These are phyloP conservation scores for Hermodice carunculata DNA, from an alignment of 2,888 invertebrate species.

Conservation along the genomic window DNA sequence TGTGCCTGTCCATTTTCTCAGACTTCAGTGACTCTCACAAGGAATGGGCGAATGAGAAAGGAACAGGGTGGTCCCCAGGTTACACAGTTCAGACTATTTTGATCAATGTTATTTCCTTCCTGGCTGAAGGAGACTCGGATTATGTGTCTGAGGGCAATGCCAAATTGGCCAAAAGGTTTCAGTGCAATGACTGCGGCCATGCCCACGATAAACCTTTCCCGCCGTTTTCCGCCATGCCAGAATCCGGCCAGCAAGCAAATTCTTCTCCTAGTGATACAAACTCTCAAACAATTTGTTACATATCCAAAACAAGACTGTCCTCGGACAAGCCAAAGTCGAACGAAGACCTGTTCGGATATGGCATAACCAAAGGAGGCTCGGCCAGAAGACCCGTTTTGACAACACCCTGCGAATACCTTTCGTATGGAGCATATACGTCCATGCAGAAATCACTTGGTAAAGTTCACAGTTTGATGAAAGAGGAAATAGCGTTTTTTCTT, in stretches of 20 bases:
- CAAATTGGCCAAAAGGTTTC: conserved; percentile 49
- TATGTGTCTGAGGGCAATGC: conserved; percentile 42
- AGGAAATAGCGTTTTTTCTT: conserved; percentile 53
- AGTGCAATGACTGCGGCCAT: conserved; percentile 57
- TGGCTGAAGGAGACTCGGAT: conserved; percentile 57
- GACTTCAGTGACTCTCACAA: conserved; percentile 57
- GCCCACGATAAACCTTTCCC: conserved; percentile 53
- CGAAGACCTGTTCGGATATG: conserved; percentile 56
- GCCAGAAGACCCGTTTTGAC: no score
- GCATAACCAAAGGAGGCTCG: conserved; percentile 54
- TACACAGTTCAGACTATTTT: conserved; percentile 60
- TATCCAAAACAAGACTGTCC: no score
- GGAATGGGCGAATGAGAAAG: conserved; percentile 59
- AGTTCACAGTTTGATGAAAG: conserved; percentile 58
- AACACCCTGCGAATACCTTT: no score
- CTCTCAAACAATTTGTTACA: no score
- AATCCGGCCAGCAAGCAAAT: no score
- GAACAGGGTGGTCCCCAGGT: no score
- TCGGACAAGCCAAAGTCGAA: conserved; percentile 45
- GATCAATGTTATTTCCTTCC: conserved; percentile 57
- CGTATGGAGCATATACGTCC: conserved; percentile 48
- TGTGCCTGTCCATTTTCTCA: conserved; percentile 59
- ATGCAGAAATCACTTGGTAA: conserved; percentile 52
- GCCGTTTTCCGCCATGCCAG: no score
- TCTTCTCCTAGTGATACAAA: no score